These are phyloP conservation scores for Edolisoma coerulescens DNA, from an alignment of 2,113 vertebrate species.

Conservation along the genomic window DNA sequence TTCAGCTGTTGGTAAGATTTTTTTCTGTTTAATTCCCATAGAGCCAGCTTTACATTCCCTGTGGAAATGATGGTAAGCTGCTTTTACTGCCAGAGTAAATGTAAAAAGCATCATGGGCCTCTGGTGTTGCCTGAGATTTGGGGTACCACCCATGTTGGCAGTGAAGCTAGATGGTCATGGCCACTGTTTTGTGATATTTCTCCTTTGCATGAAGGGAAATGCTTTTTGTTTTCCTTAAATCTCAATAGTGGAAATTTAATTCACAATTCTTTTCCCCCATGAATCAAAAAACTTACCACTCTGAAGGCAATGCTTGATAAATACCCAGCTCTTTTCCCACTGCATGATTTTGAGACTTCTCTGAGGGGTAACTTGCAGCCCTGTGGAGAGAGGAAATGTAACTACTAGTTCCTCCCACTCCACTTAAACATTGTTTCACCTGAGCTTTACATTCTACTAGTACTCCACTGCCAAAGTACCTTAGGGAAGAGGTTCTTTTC, in stretches of 20 bases:
- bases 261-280: neutral
- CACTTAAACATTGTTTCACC: neutral
- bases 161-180: neutral
- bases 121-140: neutral
- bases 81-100: neutral
- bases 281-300: neutral
- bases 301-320: neutral
- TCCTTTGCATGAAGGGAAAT: neutral
- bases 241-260: neutral
- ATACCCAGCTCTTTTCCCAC: neutral
- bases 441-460: neutral
- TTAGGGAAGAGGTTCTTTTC: neutral
- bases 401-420: neutral
- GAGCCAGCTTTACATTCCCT: neutral
- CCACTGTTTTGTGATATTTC: neutral
- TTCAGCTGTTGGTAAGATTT: neutral
- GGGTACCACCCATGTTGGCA: neutral
- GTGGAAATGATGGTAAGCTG: neutral
- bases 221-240: neutral
- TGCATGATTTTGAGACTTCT: neutral
- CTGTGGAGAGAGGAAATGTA: fast-evolving
- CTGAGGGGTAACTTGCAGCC: neutral
- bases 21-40: neutral
- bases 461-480: neutral
- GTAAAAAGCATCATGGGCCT: neutral